Conservation (phyloP, 2,888 invertebrate genomes). For the Byasa hedistus region DNA sequence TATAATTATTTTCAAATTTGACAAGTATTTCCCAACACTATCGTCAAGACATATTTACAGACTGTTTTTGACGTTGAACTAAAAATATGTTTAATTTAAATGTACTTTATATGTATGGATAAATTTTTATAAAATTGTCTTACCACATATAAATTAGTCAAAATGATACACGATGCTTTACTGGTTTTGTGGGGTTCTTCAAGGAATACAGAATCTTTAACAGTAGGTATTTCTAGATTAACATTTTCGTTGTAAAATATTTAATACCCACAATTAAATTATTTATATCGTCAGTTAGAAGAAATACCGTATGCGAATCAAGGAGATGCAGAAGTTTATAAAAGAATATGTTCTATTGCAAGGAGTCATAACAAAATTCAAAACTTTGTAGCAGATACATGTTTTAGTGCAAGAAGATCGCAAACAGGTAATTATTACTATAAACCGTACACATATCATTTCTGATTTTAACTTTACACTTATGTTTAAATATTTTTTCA, state of each 20-base stretch:
- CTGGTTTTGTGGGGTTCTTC: constrained; percentile 83
- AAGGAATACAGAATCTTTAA: constrained; percentile 43
- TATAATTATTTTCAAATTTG: too few species aligned
- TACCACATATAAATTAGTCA: constrained; percentile 34
- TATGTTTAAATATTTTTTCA: not conserved
- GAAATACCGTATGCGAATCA: constrained; percentile 80
- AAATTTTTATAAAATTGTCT: not conserved
- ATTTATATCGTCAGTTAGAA: constrained; percentile 47
- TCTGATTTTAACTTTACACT: not conserved
- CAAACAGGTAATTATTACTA: constrained; percentile 59
- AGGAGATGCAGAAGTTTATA: constrained; percentile 82
- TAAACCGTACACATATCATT: not conserved
- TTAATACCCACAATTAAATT: not conserved
- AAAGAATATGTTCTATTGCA: constrained; percentile 82
- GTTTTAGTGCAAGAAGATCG: constrained; percentile 71
- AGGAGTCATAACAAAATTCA: constrained; percentile 82
- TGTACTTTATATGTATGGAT: not conserved
- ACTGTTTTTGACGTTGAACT: not conserved
- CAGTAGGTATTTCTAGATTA: constrained; percentile 27
- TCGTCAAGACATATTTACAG: not conserved
- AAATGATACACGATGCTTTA: constrained; percentile 85
- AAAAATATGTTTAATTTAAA: not conserved
- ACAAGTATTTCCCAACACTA: not conserved
- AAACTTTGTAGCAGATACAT: constrained; percentile 79
- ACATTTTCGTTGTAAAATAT: not conserved